A percentile compares a stretch with the other conserved stretches of the same genome.
These are phyloP conservation scores for Empis livida DNA, from an alignment of 2,888 invertebrate species.

Conservation along the genomic window DNA sequence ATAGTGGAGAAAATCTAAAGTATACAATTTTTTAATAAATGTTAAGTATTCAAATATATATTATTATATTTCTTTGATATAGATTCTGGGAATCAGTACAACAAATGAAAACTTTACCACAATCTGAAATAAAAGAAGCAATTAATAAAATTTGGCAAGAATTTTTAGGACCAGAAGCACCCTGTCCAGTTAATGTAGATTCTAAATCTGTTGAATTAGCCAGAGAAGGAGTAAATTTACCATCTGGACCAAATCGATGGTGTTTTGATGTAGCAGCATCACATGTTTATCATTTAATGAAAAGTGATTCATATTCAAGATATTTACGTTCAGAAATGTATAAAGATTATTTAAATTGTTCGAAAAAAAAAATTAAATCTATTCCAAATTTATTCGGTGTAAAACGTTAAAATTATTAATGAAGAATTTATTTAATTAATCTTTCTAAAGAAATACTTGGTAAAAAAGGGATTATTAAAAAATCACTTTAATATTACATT, in stretches of 20 bases:
- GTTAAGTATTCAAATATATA: neutral
- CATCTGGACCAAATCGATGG: constrained; percentile 72
- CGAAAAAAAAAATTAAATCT: constrained; percentile 83
- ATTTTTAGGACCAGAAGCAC: constrained; percentile 85
- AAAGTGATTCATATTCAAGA: constrained; percentile 95
- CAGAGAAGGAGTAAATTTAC: constrained; percentile 52
- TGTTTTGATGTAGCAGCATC: constrained; percentile 97
- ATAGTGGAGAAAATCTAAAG: constrained; percentile 97
- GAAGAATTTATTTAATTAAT: too few relatives aligned
- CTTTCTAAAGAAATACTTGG: too few relatives aligned
- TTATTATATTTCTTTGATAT: constrained; percentile 9
- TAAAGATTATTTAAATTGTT: constrained; percentile 89
- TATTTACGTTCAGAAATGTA: constrained; percentile 98
- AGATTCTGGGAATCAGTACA: constrained; percentile 96
- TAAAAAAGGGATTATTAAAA: too few relatives aligned
- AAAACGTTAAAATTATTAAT: constrained; percentile 32
- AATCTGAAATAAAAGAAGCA: constrained; percentile 67
- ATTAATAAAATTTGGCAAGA: constrained; percentile 86
- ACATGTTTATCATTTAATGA: constrained; percentile 98
- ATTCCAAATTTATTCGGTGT: constrained; percentile 37
- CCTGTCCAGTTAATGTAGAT: constrained; percentile 95
- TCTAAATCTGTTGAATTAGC: constrained; percentile 78
- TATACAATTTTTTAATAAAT: constrained; percentile 29
- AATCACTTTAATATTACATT: too few relatives aligned
- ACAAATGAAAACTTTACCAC: constrained; percentile 77